These are phyloP conservation scores for Pteropus alecto DNA, from an alignment of 2,113 vertebrate genomes.

Conservation along the genomic window DNA sequence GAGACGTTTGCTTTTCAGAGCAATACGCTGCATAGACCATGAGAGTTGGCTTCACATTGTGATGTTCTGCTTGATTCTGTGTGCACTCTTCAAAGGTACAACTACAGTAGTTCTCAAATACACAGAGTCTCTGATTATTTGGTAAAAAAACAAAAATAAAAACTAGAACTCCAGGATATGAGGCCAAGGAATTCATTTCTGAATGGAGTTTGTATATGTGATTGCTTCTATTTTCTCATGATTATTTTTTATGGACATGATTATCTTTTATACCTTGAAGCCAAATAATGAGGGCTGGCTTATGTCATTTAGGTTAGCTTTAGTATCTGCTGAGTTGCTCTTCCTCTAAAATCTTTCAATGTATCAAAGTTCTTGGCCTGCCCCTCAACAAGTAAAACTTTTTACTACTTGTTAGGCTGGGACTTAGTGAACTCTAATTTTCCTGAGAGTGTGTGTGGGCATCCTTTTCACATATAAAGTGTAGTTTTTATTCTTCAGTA, in stretches of 20 bases:
- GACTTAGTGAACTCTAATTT: not conserved
- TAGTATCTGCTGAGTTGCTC: not conserved
- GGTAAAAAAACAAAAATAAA: no score
- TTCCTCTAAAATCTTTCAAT: not conserved
- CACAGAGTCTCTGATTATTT: not conserved
- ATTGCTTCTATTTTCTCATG: not conserved
- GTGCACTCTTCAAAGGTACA: not conserved
- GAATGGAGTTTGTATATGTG: not conserved
- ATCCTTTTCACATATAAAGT: not conserved
- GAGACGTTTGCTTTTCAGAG: not conserved
- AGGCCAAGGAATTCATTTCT: not conserved
- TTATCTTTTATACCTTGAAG: not conserved
- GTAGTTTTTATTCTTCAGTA: not conserved
- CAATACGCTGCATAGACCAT: not conserved
- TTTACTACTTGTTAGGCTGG: not conserved
- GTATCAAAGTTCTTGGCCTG: not conserved
- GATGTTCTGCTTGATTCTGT: not conserved
- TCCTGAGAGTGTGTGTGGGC: not conserved
- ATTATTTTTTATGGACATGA: not conserved
- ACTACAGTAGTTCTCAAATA: not conserved
- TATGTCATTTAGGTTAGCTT: not conserved
- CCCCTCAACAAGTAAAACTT: not conserved
- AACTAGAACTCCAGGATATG: not conserved
- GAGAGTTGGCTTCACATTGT: not conserved
- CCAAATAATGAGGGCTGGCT: not conserved